These are phyloP conservation scores for Odobenus rosmarus DNA, from an alignment of 2,113 vertebrate genomes.

Conservation along the genomic window DNA sequence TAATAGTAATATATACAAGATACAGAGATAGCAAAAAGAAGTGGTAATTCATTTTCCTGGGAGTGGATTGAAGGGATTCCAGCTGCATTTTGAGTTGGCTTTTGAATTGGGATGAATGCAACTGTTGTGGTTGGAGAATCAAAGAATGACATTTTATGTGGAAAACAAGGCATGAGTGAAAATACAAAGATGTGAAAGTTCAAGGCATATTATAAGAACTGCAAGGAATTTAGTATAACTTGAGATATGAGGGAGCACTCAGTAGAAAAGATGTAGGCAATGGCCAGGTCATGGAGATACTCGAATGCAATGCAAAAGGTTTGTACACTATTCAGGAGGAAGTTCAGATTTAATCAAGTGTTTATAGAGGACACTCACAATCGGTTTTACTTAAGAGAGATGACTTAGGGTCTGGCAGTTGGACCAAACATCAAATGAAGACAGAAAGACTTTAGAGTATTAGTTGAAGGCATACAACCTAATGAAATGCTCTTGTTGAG, in stretches of 20 bases:
- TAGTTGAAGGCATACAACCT: neutral
- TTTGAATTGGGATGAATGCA: neutral
- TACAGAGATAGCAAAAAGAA: neutral
- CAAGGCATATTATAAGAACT: neutral
- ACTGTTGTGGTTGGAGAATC: rapidly evolving
- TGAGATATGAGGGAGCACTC: neutral
- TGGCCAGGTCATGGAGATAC: neutral
- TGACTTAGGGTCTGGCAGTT: neutral
- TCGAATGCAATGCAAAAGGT: neutral
- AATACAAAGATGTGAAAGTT: neutral
- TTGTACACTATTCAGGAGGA: neutral
- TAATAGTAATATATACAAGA: neutral
- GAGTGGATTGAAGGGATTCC: neutral
- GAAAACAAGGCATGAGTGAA: neutral
- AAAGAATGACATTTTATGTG: neutral
- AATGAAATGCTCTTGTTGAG: neutral
- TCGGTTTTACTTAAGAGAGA: neutral
- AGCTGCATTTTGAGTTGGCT: neutral
- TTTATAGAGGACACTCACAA: neutral
- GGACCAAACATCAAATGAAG: neutral
- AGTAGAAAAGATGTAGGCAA: neutral
- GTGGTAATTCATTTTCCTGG: neutral
- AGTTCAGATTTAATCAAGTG: neutral
- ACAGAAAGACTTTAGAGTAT: neutral
- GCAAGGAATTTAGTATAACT: neutral